A percentile compares a stretch with the other conserved stretches of the same genome.
Conservation (phyloP, 2,888 invertebrate species). For the Drosophila dives region DNA sequence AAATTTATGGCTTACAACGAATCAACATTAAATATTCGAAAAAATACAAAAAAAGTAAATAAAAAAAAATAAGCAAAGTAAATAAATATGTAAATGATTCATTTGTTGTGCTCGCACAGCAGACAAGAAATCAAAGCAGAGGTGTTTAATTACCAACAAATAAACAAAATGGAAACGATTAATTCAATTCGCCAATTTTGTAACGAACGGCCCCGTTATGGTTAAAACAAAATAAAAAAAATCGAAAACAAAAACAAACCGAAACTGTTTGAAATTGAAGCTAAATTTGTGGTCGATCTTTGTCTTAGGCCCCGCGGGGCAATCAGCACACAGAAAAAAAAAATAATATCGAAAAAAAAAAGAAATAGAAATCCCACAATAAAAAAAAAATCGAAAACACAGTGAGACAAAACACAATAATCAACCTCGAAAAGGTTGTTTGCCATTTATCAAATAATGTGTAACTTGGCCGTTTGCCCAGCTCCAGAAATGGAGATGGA, state of each 20-base stretch:
- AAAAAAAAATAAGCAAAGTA: conserved; percentile 23
- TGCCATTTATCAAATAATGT: conserved; percentile 82
- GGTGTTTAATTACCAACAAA: conserved; percentile 82
- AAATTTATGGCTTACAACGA: conserved; percentile 79
- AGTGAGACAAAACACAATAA: conserved; percentile 81
- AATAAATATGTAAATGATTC: conserved; percentile 74
- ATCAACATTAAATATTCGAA: conserved; percentile 70
- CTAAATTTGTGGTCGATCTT: conserved; percentile 73
- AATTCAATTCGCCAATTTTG: conserved; percentile 80
- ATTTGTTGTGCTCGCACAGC: conserved; percentile 70
- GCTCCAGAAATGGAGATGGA: conserved; percentile 68
- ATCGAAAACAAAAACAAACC: conserved; percentile 27
- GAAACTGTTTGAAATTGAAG: conserved; percentile 74
- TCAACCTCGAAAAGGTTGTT: conserved; percentile 82
- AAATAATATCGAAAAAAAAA: conserved; percentile 43
- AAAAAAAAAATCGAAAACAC: conserved; percentile 38
- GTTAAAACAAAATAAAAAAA: conserved; percentile 38
- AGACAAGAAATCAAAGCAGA: conserved; percentile 78
- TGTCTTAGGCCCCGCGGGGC: conserved; percentile 54
- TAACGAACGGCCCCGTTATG: conserved; percentile 74
- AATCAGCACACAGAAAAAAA: conserved; percentile 57
- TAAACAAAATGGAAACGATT: conserved; percentile 81
- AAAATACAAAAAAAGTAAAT: conserved; percentile 12
- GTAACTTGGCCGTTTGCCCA: conserved; percentile 64
- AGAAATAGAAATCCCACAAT: conserved; percentile 66